phyloP scores from a whole-genome alignment of 2,113 vertebrate genomes.

The Psophia crepitans region DNA sequence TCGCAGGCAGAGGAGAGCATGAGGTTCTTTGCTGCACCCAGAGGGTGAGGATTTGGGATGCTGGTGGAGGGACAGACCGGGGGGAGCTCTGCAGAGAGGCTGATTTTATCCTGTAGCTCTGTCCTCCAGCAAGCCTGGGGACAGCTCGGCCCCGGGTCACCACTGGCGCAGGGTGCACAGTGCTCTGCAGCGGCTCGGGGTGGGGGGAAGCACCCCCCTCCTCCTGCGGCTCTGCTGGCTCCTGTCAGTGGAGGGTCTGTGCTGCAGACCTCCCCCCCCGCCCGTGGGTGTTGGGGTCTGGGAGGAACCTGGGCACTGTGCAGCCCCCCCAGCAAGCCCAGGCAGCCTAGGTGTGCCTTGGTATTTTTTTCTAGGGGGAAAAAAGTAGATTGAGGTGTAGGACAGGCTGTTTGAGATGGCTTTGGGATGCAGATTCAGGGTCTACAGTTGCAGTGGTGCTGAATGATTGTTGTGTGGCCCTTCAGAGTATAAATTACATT shows the following conservation, averaged over 20 bases:
- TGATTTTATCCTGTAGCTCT: background rate
- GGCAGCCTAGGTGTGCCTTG: rapidly evolving
- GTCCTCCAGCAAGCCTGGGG: background rate
- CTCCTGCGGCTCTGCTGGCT: background rate
- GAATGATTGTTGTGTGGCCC: background rate
- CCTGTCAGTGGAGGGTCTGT: background rate
- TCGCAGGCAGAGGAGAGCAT: background rate
- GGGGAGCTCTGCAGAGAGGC: background rate
- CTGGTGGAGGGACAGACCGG: background rate
- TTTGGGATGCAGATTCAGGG: background rate
- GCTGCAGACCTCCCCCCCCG: background rate
- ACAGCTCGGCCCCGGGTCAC: background rate
- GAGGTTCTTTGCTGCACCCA: background rate
- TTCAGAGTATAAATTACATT: background rate
- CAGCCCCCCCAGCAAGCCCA: rapidly evolving
- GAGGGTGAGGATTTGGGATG: background rate
- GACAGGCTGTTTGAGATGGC: background rate
- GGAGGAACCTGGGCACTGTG: background rate
- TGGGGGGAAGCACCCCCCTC: background rate
- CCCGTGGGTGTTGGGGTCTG: rapidly evolving
- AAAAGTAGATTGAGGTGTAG: rapidly evolving
- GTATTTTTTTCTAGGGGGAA: rapidly evolving
- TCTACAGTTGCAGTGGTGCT: background rate
- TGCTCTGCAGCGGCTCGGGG: rapidly evolving
- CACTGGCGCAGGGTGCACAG: background rate